Evolutionary conservation across 2,113 vertebrate genomes (phyloP), one percentile per base, ranked within the genome.

Genomic region (Myiagra hebetior): DNA sequence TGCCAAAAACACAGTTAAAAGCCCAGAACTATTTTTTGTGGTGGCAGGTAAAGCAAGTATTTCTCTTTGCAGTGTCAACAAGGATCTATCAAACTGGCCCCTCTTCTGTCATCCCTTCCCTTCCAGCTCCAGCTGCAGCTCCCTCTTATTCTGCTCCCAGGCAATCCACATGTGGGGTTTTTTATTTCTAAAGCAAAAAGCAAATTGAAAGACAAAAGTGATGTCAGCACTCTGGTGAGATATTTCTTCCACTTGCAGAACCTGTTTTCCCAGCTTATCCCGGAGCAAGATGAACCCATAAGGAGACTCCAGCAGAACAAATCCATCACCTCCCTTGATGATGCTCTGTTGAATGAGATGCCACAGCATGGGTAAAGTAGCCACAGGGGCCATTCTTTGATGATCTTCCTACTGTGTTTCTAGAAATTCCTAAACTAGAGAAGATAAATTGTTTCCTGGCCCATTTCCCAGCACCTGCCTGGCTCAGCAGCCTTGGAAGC

Each of bases 1-100:
- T 91, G 92, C 87, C 92, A 93, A 81, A 88, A 86, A n/a, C 33
- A 64, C 75, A 83, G 67, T 21, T 75, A 60, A 80, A 75, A 90
- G 67, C 82, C 60, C 20, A 2, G 56, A 68, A 76, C 55, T 69
- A 56, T 89, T 83, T 77, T 91, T 96, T 23, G 10, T 56, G 28
- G 39, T 93, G 78, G 85, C 85, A 88, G 85, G 50, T 75, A 85
- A 90, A 91, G 72, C 70, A 90, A 59, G 60, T 59, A 8, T 79
- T n/a, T 83, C 67, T 62, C 72, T 91, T 27, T 88, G 47, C 56
- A 81, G 39, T 73, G 64, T 60, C 95, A 93, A 81, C 42, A 75
- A 65, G 39, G 56, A 92, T 74, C 90, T 35, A 28, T 73, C 62
- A 49, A 55, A 74, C 65, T 23, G 57, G 56, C 30, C 27, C 19